These are phyloP conservation scores for Tenthredo notha DNA, from an alignment of 2,888 invertebrate species.

Conservation along the genomic window DNA sequence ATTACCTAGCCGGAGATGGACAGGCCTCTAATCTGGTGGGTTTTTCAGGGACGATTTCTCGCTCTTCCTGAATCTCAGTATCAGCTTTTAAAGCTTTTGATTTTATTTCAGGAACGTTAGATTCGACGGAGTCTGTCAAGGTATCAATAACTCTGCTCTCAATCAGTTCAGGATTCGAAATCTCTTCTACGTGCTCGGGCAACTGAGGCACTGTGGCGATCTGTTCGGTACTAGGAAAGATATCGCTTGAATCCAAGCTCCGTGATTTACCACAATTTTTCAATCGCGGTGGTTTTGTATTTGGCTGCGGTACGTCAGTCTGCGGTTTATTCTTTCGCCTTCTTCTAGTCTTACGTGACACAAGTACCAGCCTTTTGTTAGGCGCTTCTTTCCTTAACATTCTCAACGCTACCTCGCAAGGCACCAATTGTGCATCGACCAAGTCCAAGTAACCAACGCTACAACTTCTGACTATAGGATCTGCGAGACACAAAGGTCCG, in stretches of 20 bases:
- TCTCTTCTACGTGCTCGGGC: conserved; percentile 69
- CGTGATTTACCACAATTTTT: conserved; percentile 89
- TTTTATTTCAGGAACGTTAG: background rate
- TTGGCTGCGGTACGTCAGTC: conserved; percentile 69
- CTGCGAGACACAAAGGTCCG: conserved; percentile 82
- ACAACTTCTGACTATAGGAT: conserved; percentile 90
- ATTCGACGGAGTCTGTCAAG: background rate
- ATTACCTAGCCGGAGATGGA: conserved; percentile 70
- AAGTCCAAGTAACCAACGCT: conserved; percentile 93
- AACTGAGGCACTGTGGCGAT: conserved; percentile 70
- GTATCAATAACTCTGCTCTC: conserved; percentile 20
- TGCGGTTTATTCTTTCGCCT: conserved; percentile 77
- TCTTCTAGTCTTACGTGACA: conserved; percentile 83
- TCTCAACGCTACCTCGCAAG: conserved; percentile 86
- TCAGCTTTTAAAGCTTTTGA: background rate
- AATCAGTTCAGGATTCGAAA: conserved; percentile 59
- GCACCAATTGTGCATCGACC: conserved; percentile 88
- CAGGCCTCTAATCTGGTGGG: conserved; percentile 59
- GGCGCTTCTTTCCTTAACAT: conserved; percentile 88
- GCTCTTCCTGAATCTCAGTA: conserved; percentile 11
- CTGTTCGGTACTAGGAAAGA: conserved; percentile 82
- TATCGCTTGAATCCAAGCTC: conserved; percentile 92
- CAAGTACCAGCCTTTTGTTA: conserved; percentile 86
- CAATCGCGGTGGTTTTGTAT: conserved; percentile 79
- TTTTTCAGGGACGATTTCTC: conserved; percentile 53